Conservation (phyloP, 2,797 vertebrate genomes). For the Dromococcyx pavoninus region DNA sequence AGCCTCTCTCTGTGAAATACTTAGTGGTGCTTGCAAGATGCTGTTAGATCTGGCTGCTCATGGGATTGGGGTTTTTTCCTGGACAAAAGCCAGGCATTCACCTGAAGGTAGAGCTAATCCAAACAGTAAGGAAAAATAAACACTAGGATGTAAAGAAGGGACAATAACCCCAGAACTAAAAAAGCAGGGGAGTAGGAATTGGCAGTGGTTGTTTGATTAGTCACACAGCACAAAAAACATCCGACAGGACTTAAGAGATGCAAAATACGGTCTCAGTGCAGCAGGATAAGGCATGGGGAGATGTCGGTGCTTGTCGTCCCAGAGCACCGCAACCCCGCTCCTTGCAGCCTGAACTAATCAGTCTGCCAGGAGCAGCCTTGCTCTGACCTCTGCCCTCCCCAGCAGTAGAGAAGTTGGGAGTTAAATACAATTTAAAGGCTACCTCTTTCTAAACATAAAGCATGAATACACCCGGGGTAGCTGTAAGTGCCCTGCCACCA, state of each 20-base stretch:
- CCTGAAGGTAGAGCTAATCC: slow-evolving; percentile 21
- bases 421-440: background rate
- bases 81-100: background rate
- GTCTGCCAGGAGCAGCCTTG: slow-evolving; percentile 21
- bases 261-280: background rate
- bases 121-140: slow-evolving; percentile 29
- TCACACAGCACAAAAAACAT: background rate
- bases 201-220: slow-evolving; percentile 21
- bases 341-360: background rate
- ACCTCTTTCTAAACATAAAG: background rate
- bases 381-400: background rate
- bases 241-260: background rate
- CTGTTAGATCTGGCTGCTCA: slow-evolving; percentile 16
- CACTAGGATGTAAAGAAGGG: background rate
- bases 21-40: slow-evolving; percentile 32
- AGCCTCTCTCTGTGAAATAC: slow-evolving; percentile 16
- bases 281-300: background rate
- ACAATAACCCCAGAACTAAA: background rate
- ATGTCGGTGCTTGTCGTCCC: background rate
- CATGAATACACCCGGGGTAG: background rate
- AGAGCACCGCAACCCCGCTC: background rate
- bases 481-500: background rate
- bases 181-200: background rate
- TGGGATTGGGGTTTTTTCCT: background rate
- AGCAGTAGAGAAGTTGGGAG: background rate